A percentile compares a stretch with the other conserved stretches of the same genome.
Evolutionary conservation across 2,888 invertebrate genomes (phyloP).

Genomic region (Carcina quercana): DNA sequence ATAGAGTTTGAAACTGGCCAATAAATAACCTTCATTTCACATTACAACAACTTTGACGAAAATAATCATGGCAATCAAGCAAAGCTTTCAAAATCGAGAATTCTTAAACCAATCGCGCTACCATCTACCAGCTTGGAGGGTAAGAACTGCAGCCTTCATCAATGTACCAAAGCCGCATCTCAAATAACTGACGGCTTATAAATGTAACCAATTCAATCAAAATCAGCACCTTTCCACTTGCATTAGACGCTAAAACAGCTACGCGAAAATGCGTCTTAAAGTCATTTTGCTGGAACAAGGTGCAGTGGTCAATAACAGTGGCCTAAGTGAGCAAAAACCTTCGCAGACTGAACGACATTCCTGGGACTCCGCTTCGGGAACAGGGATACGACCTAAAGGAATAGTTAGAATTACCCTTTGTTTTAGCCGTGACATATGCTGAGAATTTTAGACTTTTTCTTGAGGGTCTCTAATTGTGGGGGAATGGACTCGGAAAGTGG

Average conservation of each 20-base stretch:
- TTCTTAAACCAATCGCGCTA: neutral
- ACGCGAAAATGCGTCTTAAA: conserved; percentile 11
- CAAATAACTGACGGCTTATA: neutral
- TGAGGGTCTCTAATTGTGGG: too few species aligned
- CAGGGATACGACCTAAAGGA: conserved; percentile 39
- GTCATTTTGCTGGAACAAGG: conserved; percentile 6
- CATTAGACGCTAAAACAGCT: neutral
- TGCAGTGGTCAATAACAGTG: conserved; percentile 50
- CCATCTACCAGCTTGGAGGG: conserved; percentile 9
- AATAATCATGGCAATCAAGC: too few species aligned
- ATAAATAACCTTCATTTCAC: too few species aligned
- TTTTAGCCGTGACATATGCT: conserved; percentile 4
- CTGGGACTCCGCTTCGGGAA: conserved; percentile 33
- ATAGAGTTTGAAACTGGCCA: too few species aligned
- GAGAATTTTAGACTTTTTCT: too few species aligned
- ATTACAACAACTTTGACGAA: too few species aligned
- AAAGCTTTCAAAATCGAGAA: conserved; percentile 2
- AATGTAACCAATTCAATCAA: neutral
- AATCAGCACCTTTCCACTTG: neutral
- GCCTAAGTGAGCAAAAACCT: conserved; percentile 56
- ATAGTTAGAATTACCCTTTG: conserved; percentile 36
- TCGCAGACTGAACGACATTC: conserved; percentile 58
- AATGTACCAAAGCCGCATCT: conserved; percentile 21
- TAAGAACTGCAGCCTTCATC: conserved; percentile 29
- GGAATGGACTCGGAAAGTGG: too few species aligned